Evolutionary conservation across 1,140 invertebrate genomes (phyloP).

Genomic region (Microplitis mediator): DNA sequence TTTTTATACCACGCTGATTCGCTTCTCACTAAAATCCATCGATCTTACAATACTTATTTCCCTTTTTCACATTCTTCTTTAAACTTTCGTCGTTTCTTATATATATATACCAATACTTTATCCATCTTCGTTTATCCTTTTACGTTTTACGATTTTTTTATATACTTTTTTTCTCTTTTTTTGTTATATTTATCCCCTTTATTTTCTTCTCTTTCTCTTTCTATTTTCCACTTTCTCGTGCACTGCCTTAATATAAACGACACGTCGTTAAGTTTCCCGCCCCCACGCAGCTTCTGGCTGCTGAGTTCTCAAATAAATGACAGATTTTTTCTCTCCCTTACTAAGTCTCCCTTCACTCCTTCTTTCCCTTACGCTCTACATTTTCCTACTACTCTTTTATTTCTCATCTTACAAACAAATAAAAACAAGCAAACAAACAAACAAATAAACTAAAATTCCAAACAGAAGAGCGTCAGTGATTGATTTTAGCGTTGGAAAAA

Average conservation of each 20-base stretch:
- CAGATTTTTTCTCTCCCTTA: slow-evolving; percentile 19
- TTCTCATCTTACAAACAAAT: too few species aligned
- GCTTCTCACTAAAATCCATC: not conserved
- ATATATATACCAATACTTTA: slow-evolving; percentile 9
- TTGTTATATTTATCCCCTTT: not conserved
- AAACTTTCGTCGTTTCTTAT: not conserved
- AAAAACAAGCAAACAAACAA: too few species aligned
- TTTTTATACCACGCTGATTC: slow-evolving; percentile 21
- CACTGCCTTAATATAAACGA: slow-evolving; percentile 25
- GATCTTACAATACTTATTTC: slow-evolving; percentile 20
- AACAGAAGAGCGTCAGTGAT: too few species aligned
- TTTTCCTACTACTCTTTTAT: not conserved
- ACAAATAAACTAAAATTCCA: too few species aligned
- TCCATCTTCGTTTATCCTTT: not conserved
- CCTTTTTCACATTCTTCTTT: slow-evolving; percentile 5
- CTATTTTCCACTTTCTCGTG: not conserved
- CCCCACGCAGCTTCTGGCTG: not conserved
- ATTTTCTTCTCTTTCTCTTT: not conserved
- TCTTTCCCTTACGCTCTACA: not conserved
- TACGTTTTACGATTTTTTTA: not conserved
- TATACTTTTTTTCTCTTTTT: not conserved
- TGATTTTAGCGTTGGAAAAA: too few species aligned
- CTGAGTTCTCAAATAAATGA: slow-evolving; percentile 30
- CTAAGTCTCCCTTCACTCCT: not conserved
- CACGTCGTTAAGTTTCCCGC: slow-evolving; percentile 15